Conservation (phyloP, 1,140 invertebrate species). For the Philopotamus ludificatus region DNA sequence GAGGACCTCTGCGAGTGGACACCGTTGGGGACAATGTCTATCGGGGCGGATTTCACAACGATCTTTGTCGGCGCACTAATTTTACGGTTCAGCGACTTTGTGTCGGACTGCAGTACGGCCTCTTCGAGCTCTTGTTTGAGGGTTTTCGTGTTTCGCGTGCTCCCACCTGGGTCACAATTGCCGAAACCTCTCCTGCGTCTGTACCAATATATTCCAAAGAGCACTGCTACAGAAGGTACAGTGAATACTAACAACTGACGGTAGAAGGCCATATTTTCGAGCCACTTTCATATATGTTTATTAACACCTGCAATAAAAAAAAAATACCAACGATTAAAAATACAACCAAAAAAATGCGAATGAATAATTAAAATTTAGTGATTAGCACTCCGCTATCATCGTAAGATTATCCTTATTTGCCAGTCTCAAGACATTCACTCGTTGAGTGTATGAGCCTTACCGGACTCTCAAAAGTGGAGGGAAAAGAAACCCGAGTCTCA, state of each 20-base stretch:
- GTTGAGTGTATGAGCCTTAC: too few species aligned
- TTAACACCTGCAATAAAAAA: conserved; percentile 38
- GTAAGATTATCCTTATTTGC: too few species aligned
- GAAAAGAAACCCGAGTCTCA: too few species aligned
- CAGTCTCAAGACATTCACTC: too few species aligned
- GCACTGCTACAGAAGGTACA: conserved; percentile 60
- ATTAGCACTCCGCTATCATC: too few species aligned
- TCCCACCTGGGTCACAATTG: conserved; percentile 57
- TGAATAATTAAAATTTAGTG: too few species aligned
- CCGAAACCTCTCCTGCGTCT: conserved; percentile 59
- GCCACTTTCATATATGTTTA: conserved; percentile 51
- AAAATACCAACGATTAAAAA: conserved; percentile 3
- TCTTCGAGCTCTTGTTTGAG: conserved; percentile 54
- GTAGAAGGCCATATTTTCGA: conserved; percentile 56
- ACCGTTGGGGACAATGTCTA: conserved; percentile 58
- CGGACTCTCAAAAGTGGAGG: too few species aligned
- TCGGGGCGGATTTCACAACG: conserved; percentile 58
- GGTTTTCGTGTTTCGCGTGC: conserved; percentile 53
- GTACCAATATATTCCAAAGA: conserved; percentile 65
- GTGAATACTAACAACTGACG: conserved; percentile 62
- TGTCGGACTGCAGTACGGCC: conserved; percentile 30
- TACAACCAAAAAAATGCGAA: too few species aligned
- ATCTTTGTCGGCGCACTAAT: conserved; percentile 44
- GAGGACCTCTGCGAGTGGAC: conserved; percentile 54
- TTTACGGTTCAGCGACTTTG: conserved; percentile 9